A percentile compares a stretch with the other conserved stretches of the same genome.
phyloP scores from a whole-genome alignment of 2,797 vertebrate genomes.

The Naso thynnoides region DNA sequence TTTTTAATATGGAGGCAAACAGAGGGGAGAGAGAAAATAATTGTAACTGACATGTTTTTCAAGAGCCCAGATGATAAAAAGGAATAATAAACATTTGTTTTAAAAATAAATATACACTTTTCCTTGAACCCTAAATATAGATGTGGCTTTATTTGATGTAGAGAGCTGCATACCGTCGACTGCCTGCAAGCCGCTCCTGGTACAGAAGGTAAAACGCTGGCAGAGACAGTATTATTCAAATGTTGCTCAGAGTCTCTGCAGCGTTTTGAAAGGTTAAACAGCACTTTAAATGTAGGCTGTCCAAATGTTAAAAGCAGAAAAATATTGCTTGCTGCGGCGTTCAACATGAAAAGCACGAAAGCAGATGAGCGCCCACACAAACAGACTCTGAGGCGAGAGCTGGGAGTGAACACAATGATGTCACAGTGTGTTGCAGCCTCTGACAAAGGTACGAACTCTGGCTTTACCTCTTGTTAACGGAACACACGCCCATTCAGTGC shows the following conservation, averaged over 20 bases:
- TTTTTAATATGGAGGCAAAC: constrained; percentile 63
- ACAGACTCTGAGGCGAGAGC: constrained; percentile 30
- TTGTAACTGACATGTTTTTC: constrained; percentile 74
- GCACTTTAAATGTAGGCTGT: constrained; percentile 72
- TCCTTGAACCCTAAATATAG: constrained; percentile 76
- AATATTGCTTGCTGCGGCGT: constrained; percentile 46
- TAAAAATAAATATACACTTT: constrained; percentile 76
- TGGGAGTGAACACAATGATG: constrained; percentile 13
- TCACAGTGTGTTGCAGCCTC: constrained; percentile 25
- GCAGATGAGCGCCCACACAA: constrained; percentile 56
- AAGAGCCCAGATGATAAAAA: constrained; percentile 64
- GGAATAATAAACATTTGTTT: constrained; percentile 78
- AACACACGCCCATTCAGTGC: too few species aligned
- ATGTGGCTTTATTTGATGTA: constrained; percentile 57
- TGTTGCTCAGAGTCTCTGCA: constrained; percentile 59
- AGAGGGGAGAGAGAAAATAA: constrained; percentile 42
- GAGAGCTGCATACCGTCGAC: constrained; percentile 48
- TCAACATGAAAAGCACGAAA: constrained; percentile 58
- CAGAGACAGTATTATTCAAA: constrained; percentile 71
- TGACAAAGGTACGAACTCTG: constrained; percentile 26
- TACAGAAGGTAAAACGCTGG: constrained; percentile 57
- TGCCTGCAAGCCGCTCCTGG: constrained; percentile 50
- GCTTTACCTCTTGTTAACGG: too few species aligned
- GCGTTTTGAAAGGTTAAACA: constrained; percentile 77
- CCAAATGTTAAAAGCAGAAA: constrained; percentile 73